Evolutionary conservation across 2,113 vertebrate genomes (phyloP).

Genomic region (Toxotes jaculatrix): DNA sequence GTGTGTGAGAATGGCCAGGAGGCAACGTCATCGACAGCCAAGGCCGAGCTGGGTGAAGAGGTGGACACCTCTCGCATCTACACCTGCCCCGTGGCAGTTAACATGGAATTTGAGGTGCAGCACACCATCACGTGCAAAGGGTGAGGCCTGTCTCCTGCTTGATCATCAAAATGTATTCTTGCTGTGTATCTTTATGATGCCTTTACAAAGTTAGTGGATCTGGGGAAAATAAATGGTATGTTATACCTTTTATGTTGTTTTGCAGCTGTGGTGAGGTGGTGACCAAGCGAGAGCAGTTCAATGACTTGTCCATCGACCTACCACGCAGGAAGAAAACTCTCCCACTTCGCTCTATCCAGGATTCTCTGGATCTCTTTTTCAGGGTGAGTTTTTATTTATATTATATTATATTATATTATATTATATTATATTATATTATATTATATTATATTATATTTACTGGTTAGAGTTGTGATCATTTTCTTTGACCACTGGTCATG

Average conservation of each 20-base stretch:
- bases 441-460: neutral
- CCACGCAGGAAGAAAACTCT: constrained; percentile 93
- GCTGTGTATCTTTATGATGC: neutral
- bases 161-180: neutral
- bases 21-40: constrained; percentile 16
- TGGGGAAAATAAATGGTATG: neutral
- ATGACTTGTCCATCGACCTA: constrained; percentile 97
- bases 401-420: neutral
- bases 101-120: constrained; percentile 98
- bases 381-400: constrained; percentile 82
- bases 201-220: neutral
- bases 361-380: constrained; percentile 98
- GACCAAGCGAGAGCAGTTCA: constrained; percentile 96
- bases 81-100: constrained; percentile 94
- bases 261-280: constrained; percentile 94
- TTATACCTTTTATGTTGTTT: neutral
- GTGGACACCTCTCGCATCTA: constrained; percentile 90
- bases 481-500: neutral
- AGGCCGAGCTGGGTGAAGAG: constrained; percentile 84
- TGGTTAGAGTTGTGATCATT: neutral
- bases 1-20: constrained; percentile 85
- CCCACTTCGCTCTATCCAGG: constrained; percentile 93
- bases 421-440: too few species aligned
- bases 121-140: constrained; percentile 97
- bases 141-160: constrained; percentile 79